Conservation (phyloP, 2,888 invertebrate species). For the Netelia inedita region DNA sequence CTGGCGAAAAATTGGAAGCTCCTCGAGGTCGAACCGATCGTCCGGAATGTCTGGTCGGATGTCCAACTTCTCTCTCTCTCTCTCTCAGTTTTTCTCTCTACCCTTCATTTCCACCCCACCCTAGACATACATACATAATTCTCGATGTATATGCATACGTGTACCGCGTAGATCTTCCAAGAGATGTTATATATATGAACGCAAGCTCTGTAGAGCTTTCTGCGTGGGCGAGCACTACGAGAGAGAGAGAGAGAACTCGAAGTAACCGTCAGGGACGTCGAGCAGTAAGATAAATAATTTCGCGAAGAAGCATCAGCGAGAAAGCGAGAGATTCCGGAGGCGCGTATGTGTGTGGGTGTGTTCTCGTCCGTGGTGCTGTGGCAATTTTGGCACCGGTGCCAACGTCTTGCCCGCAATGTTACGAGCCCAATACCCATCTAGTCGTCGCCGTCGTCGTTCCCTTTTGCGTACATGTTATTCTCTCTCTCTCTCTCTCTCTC, state of each 20-base stretch:
- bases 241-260: constrained; percentile 20
- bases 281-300: constrained; percentile 75
- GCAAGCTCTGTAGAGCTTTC: too few relatives aligned
- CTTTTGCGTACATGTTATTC: constrained; percentile 36
- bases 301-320: constrained; percentile 72
- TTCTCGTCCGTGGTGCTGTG: constrained; percentile 34
- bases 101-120: neutral
- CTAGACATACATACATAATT: neutral
- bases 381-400: constrained; percentile 76
- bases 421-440: constrained; percentile 56
- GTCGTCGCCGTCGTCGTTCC: constrained; percentile 55
- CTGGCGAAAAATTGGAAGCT: constrained; percentile 22
- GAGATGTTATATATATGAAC: too few relatives aligned
- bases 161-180: too few relatives aligned
- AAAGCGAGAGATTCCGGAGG: constrained; percentile 44
- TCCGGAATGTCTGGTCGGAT: constrained; percentile 18
- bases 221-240: neutral
- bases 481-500: neutral
- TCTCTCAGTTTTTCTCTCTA: neutral
- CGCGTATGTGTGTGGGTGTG: constrained; percentile 38
- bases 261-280: constrained; percentile 59
- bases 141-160: neutral
- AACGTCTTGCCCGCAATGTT: constrained; percentile 71
- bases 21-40: constrained; percentile 37
- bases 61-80: constrained; percentile 1